Evolutionary conservation across 2,888 invertebrate species (phyloP).

Genomic region (Oxycera nigricornis): DNA sequence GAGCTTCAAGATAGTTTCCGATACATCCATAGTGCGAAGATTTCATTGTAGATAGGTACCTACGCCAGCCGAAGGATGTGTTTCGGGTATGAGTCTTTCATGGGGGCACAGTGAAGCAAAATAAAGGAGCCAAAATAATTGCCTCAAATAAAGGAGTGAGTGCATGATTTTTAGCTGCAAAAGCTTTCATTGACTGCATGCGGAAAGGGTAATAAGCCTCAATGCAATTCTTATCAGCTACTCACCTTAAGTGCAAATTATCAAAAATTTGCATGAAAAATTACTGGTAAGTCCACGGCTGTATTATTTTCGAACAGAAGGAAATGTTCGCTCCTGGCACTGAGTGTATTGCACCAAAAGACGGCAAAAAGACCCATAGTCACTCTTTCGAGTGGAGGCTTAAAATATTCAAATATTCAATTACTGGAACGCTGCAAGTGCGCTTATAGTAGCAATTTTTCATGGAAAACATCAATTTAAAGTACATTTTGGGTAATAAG

Average conservation of each 20-base stretch:
- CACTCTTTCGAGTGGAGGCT: neutral
- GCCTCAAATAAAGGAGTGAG: neutral
- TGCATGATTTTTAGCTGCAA: neutral
- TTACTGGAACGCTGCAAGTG: neutral
- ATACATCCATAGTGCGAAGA: neutral
- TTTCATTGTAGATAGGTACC: neutral
- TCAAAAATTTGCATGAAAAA: neutral
- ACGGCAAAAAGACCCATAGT: neutral
- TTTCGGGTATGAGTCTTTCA: neutral
- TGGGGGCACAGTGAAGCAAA: neutral
- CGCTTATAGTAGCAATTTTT: constrained; percentile 42
- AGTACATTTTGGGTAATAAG: constrained; percentile 43
- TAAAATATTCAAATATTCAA: constrained; percentile 11
- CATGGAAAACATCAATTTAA: constrained; percentile 45
- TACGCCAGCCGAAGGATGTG: neutral
- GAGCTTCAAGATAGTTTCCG: neutral
- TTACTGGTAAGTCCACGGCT: neutral
- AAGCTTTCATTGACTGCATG: neutral
- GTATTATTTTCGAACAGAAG: neutral
- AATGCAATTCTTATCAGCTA: neutral
- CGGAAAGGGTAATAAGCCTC: neutral
- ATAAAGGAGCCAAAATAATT: neutral
- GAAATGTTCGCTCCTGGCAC: neutral
- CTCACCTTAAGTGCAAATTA: neutral
- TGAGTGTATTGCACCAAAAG: neutral